These are phyloP conservation scores for Drosophila peninsularis DNA, from an alignment of 2,888 invertebrate species.

Conservation along the genomic window DNA sequence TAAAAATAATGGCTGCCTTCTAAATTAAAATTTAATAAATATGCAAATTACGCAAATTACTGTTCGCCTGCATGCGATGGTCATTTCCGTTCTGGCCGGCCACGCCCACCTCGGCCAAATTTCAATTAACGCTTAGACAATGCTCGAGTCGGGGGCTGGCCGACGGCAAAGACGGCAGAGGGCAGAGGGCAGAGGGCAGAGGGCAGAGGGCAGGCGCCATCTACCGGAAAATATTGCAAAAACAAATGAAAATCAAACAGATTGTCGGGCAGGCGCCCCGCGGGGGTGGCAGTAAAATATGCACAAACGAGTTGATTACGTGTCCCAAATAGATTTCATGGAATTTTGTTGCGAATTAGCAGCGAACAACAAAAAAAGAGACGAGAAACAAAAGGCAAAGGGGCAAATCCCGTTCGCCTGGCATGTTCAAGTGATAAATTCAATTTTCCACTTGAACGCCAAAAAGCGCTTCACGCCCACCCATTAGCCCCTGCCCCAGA, in stretches of 20 bases:
- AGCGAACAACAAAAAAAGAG: constrained; percentile 28
- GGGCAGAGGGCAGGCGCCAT: constrained; percentile 14
- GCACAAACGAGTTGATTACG: constrained; percentile 79
- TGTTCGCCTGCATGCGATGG: constrained; percentile 53
- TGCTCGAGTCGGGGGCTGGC: constrained; percentile 50
- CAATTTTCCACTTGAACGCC: constrained; percentile 79
- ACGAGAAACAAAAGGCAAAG: constrained; percentile 25
- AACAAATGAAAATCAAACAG: constrained; percentile 33
- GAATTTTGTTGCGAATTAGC: constrained; percentile 63
- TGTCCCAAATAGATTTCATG: constrained; percentile 74
- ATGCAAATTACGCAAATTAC: constrained; percentile 75
- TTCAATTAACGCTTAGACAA: constrained; percentile 69
- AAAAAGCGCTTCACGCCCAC: constrained; percentile 34
- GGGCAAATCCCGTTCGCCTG: constrained; percentile 52
- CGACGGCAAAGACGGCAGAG: not conserved
- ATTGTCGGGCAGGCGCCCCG: not conserved
- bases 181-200: constrained; percentile 2
- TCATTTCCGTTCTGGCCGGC: constrained; percentile 49
- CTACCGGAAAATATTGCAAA: constrained; percentile 62
- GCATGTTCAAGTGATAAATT: constrained; percentile 80
- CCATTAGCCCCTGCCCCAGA: not conserved
- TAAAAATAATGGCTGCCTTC: constrained; percentile 9
- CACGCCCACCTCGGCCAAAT: constrained; percentile 65
- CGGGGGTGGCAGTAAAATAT: constrained; percentile 49
- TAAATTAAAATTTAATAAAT: constrained; percentile 76